A percentile compares a stretch with the other conserved stretches of the same genome.
These are phyloP conservation scores for Rhagophthalmus giganteus DNA, from an alignment of 2,888 invertebrate species.

Conservation along the genomic window DNA sequence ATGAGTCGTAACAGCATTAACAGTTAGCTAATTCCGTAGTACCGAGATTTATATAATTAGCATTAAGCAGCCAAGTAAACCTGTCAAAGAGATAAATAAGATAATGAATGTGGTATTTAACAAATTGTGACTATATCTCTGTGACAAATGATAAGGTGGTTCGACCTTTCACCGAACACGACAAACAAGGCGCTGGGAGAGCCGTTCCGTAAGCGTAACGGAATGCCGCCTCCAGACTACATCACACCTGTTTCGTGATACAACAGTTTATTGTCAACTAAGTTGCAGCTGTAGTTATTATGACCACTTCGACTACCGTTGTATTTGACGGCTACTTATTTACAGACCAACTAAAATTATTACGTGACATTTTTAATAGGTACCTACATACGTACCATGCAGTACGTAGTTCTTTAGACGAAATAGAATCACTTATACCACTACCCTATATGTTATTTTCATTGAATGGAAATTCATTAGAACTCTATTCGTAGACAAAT, in stretches of 20 bases:
- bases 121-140: conserved; percentile 38
- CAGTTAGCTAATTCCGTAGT: conserved; percentile 26
- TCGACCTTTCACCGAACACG: conserved; percentile 35
- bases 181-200: conserved; percentile 31
- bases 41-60: conserved; percentile 30
- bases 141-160: conserved; percentile 37
- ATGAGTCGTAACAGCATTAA: conserved; percentile 23
- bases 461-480: too few relatives aligned
- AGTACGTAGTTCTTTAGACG: too few relatives aligned
- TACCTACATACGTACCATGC: too few relatives aligned
- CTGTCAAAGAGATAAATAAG: conserved; percentile 34
- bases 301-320: conserved; percentile 27
- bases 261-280: conserved; percentile 35
- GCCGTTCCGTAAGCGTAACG: conserved; percentile 31
- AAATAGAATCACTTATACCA: too few relatives aligned
- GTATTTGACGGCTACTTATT: conserved; percentile 21
- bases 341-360: too few relatives aligned
- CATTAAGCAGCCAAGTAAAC: conserved; percentile 32
- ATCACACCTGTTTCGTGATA: conserved; percentile 37
- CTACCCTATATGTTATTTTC: too few relatives aligned
- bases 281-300: conserved; percentile 20
- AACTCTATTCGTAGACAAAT: too few relatives aligned
- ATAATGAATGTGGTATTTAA: conserved; percentile 40
- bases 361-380: too few relatives aligned
- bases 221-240: conserved; percentile 34